phyloP scores from a whole-genome alignment of 2,888 invertebrate genomes.

The Cheilosia pagana region DNA sequence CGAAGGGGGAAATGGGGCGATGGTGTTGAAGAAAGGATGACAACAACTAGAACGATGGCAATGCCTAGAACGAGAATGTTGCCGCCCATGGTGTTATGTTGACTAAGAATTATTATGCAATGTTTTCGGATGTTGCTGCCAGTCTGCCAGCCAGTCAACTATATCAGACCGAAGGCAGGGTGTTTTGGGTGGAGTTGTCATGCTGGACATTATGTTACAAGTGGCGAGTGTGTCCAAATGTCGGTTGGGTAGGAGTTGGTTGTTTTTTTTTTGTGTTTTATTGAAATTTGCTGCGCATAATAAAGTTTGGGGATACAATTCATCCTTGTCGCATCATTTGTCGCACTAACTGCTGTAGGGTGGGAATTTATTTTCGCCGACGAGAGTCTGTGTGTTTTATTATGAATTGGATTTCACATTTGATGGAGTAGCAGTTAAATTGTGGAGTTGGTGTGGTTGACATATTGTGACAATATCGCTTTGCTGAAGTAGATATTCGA shows the following conservation, averaged over 20 bases:
- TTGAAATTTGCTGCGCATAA: constrained; percentile 59
- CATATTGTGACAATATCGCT: constrained; percentile 64
- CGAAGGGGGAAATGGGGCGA: neutral
- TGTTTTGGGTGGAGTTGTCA: constrained; percentile 14
- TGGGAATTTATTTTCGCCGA: constrained; percentile 50
- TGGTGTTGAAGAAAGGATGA: constrained; percentile 4
- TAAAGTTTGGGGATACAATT: constrained; percentile 57
- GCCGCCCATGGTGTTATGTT: constrained; percentile 57
- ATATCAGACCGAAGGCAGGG: constrained; percentile 6
- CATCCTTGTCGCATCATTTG: constrained; percentile 71
- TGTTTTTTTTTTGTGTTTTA: constrained; percentile 24
- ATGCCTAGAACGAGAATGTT: constrained; percentile 36
- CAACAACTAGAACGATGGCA: constrained; percentile 20
- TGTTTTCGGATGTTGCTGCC: constrained; percentile 62
- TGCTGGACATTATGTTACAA: constrained; percentile 54
- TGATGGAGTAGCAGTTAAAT: constrained; percentile 67
- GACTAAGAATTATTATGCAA: constrained; percentile 64
- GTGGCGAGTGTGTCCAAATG: constrained; percentile 47
- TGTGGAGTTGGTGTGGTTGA: constrained; percentile 53
- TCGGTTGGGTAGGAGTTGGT: constrained; percentile 1
- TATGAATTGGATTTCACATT: constrained; percentile 54
- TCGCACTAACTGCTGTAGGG: constrained; percentile 16
- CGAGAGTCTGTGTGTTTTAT: constrained; percentile 48
- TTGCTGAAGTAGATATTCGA: neutral
- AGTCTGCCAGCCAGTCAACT: constrained; percentile 33